Evolutionary conservation across 2,113 vertebrate species (phyloP), one percentile per base, ranked within the genome.

Genomic region (Cygnus atratus): DNA sequence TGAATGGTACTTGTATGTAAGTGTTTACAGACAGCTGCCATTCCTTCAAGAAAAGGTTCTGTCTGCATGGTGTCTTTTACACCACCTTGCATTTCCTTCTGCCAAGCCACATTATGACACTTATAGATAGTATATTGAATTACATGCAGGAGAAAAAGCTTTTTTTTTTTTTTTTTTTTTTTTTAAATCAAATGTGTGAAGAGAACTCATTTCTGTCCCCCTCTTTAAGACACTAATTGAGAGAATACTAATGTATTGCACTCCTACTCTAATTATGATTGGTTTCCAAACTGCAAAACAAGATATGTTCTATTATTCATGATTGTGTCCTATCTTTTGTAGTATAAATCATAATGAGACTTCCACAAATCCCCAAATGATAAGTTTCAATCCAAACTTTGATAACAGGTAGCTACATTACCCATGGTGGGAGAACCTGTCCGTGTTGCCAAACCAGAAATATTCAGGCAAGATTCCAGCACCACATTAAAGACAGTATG

Each of bases 221-320:
- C 15, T 72, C 21, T 48, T 82, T 63, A 50, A 63, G 35, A 66
- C 10, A 26, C 8, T 22, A 4, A 46, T 6, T 71, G 21, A 43
- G 3, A 39, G 6, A 67, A n/a, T 57, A 50, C 16, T 44, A 20
- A 6, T 9, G 1, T 50, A 24, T 31, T n/a, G 6, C 9, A 11
- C 2, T 68, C 84, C 81, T 31, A 10, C 9, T 37, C 74, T 52
- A 24, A 39, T 67, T 68, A 26, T 65, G 8, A 43, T 9, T 41
- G 21, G 55, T 8, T 77, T 90, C 39, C 26, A 67, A 12, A 6
- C 16, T 87, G 9, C 26, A 68, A 65, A 84, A 61, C 2, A 33
- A 1, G 1, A 1, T 39, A 3, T 39, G 4, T 33, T 55, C n/a
- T 63, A 2, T 54, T 18, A 48, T 58, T 0, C 1, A 28, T 4